phyloP scores from a whole-genome alignment of 2,113 vertebrate species.

The Notothenia coriiceps region DNA sequence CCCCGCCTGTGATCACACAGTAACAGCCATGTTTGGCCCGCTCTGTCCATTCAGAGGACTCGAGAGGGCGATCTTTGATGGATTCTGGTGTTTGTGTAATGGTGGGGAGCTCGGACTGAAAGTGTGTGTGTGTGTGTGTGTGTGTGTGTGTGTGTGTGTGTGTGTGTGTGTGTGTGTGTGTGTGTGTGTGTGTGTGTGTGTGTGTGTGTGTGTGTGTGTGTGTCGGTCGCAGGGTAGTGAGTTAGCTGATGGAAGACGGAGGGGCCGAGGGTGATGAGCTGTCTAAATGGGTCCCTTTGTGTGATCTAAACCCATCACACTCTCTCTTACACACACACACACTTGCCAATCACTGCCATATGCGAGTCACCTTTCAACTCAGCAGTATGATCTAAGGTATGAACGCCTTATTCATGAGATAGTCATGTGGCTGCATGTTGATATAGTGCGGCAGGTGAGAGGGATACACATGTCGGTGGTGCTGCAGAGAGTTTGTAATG shows the following conservation, averaged over 20 bases:
- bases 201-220: too few species aligned
- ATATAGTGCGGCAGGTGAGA: not conserved
- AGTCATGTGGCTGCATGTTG: not conserved
- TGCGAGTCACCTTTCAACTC: constrained; percentile 62
- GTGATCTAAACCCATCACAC: constrained; percentile 63
- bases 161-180: too few species aligned
- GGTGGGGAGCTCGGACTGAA: constrained; percentile 59
- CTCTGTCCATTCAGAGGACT: constrained; percentile 77
- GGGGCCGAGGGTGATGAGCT: constrained; percentile 65
- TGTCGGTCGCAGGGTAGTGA: not conserved
- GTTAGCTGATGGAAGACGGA: constrained; percentile 41
- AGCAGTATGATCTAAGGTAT: constrained; percentile 31
- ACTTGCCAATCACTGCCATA: constrained; percentile 77
- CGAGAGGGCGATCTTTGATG: constrained; percentile 65
- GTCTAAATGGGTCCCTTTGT: constrained; percentile 80
- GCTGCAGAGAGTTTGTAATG: constrained; percentile 14
- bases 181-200: too few species aligned
- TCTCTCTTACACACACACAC: constrained; percentile 30
- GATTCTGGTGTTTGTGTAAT: constrained; percentile 81
- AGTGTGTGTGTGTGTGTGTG: constrained; percentile 42
- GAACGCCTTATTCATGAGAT: constrained; percentile 58
- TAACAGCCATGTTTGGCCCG: constrained; percentile 68
- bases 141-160: constrained; percentile 25
- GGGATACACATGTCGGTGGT: not conserved
- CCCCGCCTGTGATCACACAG: constrained; percentile 62